phyloP scores from a whole-genome alignment of 2,888 invertebrate genomes.

The Hirtodrosophila alboralis region DNA sequence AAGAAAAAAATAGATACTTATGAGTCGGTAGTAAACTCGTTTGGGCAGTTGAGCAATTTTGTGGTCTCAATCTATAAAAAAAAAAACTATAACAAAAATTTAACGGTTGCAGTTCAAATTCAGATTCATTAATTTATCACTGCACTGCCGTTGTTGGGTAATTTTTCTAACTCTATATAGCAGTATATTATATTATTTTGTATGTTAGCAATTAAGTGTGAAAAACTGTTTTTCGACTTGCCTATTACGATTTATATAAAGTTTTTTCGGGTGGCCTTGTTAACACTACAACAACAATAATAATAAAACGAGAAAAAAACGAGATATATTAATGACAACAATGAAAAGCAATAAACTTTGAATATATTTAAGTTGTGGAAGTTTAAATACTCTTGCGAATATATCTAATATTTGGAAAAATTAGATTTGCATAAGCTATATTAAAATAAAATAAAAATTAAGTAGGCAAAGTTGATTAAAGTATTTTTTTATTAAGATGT shows the following conservation, averaged over 20 bases:
- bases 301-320: slow-evolving; percentile 25
- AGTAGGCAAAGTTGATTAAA: no score
- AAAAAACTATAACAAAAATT: slow-evolving; percentile 40
- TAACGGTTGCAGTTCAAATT: slow-evolving; percentile 62
- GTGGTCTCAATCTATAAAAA: no score
- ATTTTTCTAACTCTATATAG: slow-evolving; percentile 51
- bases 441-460: no score
- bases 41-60: slow-evolving; percentile 61
- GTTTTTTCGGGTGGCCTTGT: slow-evolving; percentile 52
- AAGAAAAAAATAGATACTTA: slow-evolving; percentile 7
- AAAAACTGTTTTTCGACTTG: slow-evolving; percentile 55
- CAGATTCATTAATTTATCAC: slow-evolving; percentile 77
- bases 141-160: slow-evolving; percentile 54
- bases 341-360: slow-evolving; percentile 3
- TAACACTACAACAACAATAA: slow-evolving; percentile 25
- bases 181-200: slow-evolving; percentile 31
- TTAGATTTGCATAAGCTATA: no score
- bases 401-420: no score
- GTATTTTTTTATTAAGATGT: no score
- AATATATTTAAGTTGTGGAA: not conserved
- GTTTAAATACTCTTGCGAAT: no score
- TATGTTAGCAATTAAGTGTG: slow-evolving; percentile 76
- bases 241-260: slow-evolving; percentile 34
- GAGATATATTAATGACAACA: slow-evolving; percentile 19
- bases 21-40: slow-evolving; percentile 61